Base-by-base conservation (phyloP, 2,113 vertebrate genomes). In the Hemiscyllium ocellatum region DNA sequence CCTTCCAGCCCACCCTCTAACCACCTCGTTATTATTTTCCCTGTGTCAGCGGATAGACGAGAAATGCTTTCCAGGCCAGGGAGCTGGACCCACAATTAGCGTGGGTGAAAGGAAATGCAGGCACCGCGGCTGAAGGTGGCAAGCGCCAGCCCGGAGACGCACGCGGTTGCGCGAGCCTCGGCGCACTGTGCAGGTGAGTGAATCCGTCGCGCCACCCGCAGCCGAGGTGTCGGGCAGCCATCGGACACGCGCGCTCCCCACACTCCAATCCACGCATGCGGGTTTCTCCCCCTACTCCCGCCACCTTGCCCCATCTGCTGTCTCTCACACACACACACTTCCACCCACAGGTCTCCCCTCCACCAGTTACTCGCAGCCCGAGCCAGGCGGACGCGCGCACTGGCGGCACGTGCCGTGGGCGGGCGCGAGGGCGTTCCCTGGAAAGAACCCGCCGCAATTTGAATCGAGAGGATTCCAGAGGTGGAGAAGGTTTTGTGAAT, bases 371-470 rank as follows among this genome's bases (percentile, higher is more conserved):
- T 22, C 47, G 0, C 26, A 50, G 2, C 1, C 7, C 33, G 13
- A 50, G 69, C 94, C 0, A n/a, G 29, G 37, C 96, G n/a, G 96
- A 96, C 96, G 78, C 78, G 78, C 47, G 96, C 96, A 52, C 76
- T 95, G 85, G 76, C 42, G 95, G 95, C 91, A n/a, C 2, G 17
- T 91, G 90, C 12, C 76, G 0, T 70, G 95, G 52, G 12, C 29
- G 87, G 87, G 87, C 87, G 87, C 87, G 87, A 33, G 52, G 56
- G 26, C 19, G 52, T 61, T 93, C 89, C 33, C n/a, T 33, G 33
- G 61, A 61, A 52, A 65, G 65, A 37, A 19, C 61, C 89, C 89
- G 89, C 61, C 65, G 17, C 89, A n/a, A 20, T 93, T 93, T 93
- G 89, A 93, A 93, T 93, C 89, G 89, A n/a, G 13, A 66, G 61